Evolutionary conservation across 2,888 invertebrate genomes (phyloP).

Genomic region (Xanthia togata): DNA sequence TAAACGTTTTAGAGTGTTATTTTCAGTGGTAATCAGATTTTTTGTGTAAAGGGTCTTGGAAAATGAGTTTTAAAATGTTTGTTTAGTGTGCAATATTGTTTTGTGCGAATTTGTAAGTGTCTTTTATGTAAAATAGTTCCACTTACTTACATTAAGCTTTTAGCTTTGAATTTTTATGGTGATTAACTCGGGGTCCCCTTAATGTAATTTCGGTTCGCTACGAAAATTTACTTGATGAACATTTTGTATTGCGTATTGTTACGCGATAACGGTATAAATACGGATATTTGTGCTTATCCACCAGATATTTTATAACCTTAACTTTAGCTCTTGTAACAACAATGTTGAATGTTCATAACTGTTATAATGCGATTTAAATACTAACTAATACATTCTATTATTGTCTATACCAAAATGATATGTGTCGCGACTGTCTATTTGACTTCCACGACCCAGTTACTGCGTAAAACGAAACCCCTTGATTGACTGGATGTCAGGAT

Average conservation of each 20-base stretch:
- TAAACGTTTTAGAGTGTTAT: conserved; percentile 5
- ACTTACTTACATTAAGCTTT: conserved; percentile 18
- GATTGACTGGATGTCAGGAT: background rate
- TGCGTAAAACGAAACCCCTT: background rate
- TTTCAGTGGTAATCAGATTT: conserved; percentile 27
- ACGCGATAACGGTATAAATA: background rate
- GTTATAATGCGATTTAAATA: background rate
- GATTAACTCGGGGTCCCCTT: background rate
- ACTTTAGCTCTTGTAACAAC: background rate
- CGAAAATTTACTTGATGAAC: background rate
- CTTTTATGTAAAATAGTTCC: conserved; percentile 52
- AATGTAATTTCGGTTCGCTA: background rate
- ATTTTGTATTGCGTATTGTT: background rate
- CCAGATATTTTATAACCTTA: background rate
- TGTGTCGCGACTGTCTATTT: background rate
- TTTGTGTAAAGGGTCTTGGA: conserved; percentile 64
- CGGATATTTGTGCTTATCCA: background rate
- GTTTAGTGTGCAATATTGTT: conserved; percentile 73
- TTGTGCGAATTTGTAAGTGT: conserved; percentile 63
- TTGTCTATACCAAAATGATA: background rate
- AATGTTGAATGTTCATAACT: background rate
- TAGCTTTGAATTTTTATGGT: conserved; percentile 23
- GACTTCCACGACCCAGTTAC: background rate
- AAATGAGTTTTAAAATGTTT: conserved; percentile 75
- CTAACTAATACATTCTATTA: background rate